phyloP scores from a whole-genome alignment of 2,797 vertebrate genomes.

The Sebastes matsubarae region DNA sequence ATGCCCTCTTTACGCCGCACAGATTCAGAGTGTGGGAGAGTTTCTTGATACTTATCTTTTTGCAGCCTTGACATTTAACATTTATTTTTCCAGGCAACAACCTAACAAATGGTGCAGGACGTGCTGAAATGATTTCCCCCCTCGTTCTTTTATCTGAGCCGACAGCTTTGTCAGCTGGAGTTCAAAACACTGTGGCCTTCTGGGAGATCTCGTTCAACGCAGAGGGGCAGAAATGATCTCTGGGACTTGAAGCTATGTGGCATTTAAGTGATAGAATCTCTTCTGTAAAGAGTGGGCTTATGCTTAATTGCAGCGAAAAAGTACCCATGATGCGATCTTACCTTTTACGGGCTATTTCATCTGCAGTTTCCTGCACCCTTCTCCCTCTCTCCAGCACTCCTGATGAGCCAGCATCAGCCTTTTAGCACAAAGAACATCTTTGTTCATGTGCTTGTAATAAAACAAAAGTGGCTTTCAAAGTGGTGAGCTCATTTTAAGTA shows the following conservation, averaged over 20 bases:
- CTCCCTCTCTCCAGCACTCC: not conserved
- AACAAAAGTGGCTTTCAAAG: constrained; percentile 14
- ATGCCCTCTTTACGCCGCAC: constrained; percentile 32
- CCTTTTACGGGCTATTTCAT: constrained; percentile 80
- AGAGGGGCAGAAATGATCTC: constrained; percentile 73
- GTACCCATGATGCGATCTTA: constrained; percentile 80
- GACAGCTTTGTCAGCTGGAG: constrained; percentile 74
- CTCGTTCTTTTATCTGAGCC: constrained; percentile 74
- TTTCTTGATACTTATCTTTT: constrained; percentile 80
- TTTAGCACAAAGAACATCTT: constrained; percentile 40
- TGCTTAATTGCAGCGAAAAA: constrained; percentile 81
- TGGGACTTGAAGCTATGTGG: constrained; percentile 53
- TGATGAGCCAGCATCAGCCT: constrained; percentile 54
- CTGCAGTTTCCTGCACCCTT: constrained; percentile 62
- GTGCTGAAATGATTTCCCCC: constrained; percentile 74
- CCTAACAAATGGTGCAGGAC: constrained; percentile 80
- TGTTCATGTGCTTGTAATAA: constrained; percentile 31
- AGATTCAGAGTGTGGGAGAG: constrained; percentile 78
- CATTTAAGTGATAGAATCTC: constrained; percentile 79
- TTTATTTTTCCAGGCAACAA: constrained; percentile 81
- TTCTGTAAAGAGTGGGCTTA: constrained; percentile 66
- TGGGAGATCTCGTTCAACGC: constrained; percentile 72
- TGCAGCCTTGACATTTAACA: constrained; percentile 68
- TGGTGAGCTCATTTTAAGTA: constrained; percentile 1
- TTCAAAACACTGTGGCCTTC: constrained; percentile 75